Conservation (phyloP, 2,797 vertebrate genomes). For the Ispidina picta region DNA sequence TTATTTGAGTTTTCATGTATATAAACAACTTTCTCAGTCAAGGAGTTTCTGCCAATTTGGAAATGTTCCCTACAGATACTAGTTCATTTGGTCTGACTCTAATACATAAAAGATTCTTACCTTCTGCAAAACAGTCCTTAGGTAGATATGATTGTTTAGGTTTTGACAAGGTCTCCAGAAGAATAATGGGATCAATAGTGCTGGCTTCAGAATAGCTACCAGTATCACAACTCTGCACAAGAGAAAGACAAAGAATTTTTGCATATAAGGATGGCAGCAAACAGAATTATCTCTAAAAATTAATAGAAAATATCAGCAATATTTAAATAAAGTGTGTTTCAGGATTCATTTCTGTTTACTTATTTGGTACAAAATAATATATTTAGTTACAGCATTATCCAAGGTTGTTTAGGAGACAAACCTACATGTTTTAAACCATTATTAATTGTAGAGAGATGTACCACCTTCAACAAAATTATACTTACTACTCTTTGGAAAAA, state of each 20-base stretch:
- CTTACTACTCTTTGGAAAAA: not conserved
- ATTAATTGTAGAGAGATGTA: not conserved
- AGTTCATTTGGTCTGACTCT: not conserved
- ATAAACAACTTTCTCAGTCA: not conserved
- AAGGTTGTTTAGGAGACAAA: not conserved
- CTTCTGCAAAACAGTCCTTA: slow-evolving; percentile 68
- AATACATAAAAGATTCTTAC: slow-evolving; percentile 36
- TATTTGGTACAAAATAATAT: not conserved
- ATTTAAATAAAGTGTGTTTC: not conserved
- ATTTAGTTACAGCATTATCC: not conserved
- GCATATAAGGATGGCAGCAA: not conserved
- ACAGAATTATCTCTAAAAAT: not conserved
- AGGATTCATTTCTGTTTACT: not conserved
- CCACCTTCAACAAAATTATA: not conserved
- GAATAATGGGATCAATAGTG: slow-evolving; percentile 61
- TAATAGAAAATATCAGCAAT: not conserved
- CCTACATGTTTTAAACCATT: not conserved
- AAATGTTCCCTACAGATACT: not conserved
- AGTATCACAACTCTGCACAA: slow-evolving; percentile 43
- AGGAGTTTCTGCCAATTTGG: not conserved
- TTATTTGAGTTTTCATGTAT: not conserved
- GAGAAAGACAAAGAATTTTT: not conserved
- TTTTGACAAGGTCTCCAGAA: not conserved
- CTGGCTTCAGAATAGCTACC: slow-evolving; percentile 72
- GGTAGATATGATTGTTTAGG: slow-evolving; percentile 38